Base-by-base conservation (phyloP, 37 sponge, comb jelly and placozoan species). In the Halichondria panicea region DNA sequence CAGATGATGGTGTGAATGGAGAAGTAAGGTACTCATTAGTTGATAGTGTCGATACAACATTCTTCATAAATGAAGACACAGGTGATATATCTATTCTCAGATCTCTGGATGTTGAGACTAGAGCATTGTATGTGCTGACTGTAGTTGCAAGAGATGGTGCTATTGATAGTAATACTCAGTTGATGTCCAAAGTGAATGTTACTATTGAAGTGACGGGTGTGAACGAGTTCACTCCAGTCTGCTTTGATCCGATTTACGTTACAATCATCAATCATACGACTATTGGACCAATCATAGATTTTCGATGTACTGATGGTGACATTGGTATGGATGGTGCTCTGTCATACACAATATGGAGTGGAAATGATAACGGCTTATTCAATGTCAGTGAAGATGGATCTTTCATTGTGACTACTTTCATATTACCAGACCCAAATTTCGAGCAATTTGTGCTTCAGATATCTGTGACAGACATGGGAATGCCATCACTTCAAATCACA, bases 131-230 rank as follows among this genome's bases (percentile, higher is more conserved):
- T 39, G n/a, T 2, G 0, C 41, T 92, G 7, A 27, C 37, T 35
- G 84, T 79, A 19, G 61, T 70, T 30, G 92, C 84, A 21, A 82
- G 36, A 2, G 92, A 92, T 86, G 92, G 84, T 34, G 55, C 60
- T 11, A 35, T 22, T 36, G 86, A 85, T 54, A 85, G 81, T 46
- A 5, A 31, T 7, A 43, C 66, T 35, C 63, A 78, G 28, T 30
- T 45, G 60, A 76, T 82, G 33, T 81, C 68, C 30, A 76, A 78
- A 41, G 73, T 67, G 4, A 76, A 62, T 6, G 64, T 92, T n/a
- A 72, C 53, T 32, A 50, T 92, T 34, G 7, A 58, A 40, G 88
- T 92, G 32, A 48, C 66, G 21, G 78, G 80, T 24, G 71, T 84
- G 0, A 92, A 92, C 41, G 81, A 84, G 34, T 68, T 41, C 50